Evolutionary conservation across 2,797 vertebrate species (phyloP).

Genomic region (Vultur gryphus): DNA sequence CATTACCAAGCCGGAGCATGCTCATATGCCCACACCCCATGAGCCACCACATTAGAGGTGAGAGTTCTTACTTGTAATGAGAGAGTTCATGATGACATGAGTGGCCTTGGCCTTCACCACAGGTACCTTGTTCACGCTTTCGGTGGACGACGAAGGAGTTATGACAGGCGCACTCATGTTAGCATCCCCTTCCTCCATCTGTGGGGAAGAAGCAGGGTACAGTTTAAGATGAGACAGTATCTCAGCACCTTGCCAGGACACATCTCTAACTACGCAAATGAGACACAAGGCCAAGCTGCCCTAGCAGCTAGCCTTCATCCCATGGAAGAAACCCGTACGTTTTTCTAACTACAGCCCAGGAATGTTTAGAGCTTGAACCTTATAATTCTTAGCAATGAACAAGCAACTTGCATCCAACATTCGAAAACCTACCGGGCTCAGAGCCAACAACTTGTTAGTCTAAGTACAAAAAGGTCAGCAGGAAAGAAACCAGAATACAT

Average conservation of each 20-base stretch:
- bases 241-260: background rate
- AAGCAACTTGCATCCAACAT: background rate
- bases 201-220: slow-evolving; percentile 41
- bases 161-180: slow-evolving; percentile 3
- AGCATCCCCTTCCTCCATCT: slow-evolving; percentile 76
- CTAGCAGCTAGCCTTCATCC: background rate
- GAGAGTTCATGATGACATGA: slow-evolving; percentile 87
- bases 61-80: slow-evolving; percentile 88
- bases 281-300: background rate
- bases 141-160: slow-evolving; percentile 60
- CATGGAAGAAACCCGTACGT: rapidly evolving
- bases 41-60: background rate
- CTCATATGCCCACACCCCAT: background rate
- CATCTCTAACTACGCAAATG: background rate
- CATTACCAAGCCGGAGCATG: background rate
- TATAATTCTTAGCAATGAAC: background rate
- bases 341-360: background rate
- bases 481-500: background rate
- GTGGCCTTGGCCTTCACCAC: slow-evolving; percentile 83
- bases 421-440: background rate
- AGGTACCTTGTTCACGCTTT: slow-evolving; percentile 70
- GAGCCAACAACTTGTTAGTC: background rate
- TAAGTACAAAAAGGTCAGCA: background rate
- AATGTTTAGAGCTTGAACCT: background rate
- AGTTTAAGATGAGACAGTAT: background rate